phyloP scores from a whole-genome alignment of 2,113 vertebrate species.

The Amia ocellicauda region DNA sequence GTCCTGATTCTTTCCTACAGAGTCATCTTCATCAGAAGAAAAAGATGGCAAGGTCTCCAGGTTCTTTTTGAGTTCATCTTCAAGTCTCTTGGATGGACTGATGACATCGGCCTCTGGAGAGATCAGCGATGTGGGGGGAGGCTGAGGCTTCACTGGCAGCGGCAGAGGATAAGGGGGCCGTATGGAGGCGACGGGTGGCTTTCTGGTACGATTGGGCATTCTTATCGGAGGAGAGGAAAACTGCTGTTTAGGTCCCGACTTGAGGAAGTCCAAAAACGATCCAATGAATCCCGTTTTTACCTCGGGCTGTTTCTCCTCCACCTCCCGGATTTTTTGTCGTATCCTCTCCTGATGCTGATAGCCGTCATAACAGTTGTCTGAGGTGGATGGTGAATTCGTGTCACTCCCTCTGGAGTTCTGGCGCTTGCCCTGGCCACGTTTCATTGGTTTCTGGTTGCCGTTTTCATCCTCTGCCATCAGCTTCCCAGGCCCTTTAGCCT shows the following conservation, averaged over 20 bases:
- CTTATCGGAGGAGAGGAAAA: conserved; percentile 85
- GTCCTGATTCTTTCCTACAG: conserved; percentile 81
- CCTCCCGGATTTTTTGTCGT: conserved; percentile 93
- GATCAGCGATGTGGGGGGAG: conserved; percentile 43
- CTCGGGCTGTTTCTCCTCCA: conserved; percentile 97
- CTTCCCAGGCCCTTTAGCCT: conserved; percentile 74
- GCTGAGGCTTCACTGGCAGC: conserved; percentile 61
- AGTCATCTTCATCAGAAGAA: conserved; percentile 95
- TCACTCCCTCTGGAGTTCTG: conserved; percentile 81
- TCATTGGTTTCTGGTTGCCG: conserved; percentile 67
- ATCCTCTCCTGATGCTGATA: conserved; percentile 96
- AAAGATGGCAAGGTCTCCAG: conserved; percentile 85
- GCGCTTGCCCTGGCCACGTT: conserved; percentile 78
- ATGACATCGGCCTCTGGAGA: conserved; percentile 57
- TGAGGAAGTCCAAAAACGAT: conserved; percentile 96
- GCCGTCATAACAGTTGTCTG: conserved; percentile 75
- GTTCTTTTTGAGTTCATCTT: conserved; percentile 85
- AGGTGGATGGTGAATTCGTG: conserved; percentile 63
- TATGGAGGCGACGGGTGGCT: conserved; percentile 69
- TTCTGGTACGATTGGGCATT: conserved; percentile 78
- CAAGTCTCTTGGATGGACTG: conserved; percentile 73
- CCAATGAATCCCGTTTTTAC: conserved; percentile 96
- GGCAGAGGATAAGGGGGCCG: conserved; percentile 61
- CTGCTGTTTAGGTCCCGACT: conserved; percentile 92
- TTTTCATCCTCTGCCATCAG: conserved; percentile 68